Base-by-base conservation (phyloP, 1,140 invertebrate genomes). In the Ctenoplectra terminalis region DNA sequence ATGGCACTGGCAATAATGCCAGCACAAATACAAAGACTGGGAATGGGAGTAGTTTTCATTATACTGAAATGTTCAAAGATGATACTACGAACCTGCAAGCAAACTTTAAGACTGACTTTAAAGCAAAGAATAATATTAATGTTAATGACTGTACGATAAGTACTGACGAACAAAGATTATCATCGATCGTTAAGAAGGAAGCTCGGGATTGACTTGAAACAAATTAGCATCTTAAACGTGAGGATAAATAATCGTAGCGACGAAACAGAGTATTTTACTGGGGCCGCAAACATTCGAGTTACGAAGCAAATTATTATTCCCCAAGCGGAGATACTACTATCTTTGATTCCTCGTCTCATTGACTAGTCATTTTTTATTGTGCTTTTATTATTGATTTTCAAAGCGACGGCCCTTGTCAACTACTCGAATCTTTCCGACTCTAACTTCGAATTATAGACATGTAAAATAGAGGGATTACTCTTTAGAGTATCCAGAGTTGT, bases 61-160 rank as follows among this genome's bases (percentile, higher is more conserved):
- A 91, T 61, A 83, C 83, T 54, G 89, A 90, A 67, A 87, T 89
- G 83, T 92, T 91, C 75, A 88, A 90, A 60, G 87, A 90, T 78
- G 87, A 92, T 77, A 83, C 88, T 89, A 89, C 87, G 64, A 61
- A 83, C 82, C 90, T 89, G 60, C 89, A 89, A 86, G 78, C 79
- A 88, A 93, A 92, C 86, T 91, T 92, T 88, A 94, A 94, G 92
- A 94, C 93, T 94, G 93, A 94, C 76, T 92, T 92, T 81, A 92
- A 93, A 92, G 92, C 91, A 90, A 93, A 93, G 86, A 88, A 87
- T 86, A 92, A 89, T 82, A 83, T 90, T 90, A 92, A 90, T 73
- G 79, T 86, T 75, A 87, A 90, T 50, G 82, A 91, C 13, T 89
- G 89, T 75, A 70, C 82, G 23, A 87, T 89, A 71, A 85, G 61